These are phyloP conservation scores for Spea multiplicata DNA, from an alignment of 2,113 vertebrate species.

Conservation along the genomic window DNA sequence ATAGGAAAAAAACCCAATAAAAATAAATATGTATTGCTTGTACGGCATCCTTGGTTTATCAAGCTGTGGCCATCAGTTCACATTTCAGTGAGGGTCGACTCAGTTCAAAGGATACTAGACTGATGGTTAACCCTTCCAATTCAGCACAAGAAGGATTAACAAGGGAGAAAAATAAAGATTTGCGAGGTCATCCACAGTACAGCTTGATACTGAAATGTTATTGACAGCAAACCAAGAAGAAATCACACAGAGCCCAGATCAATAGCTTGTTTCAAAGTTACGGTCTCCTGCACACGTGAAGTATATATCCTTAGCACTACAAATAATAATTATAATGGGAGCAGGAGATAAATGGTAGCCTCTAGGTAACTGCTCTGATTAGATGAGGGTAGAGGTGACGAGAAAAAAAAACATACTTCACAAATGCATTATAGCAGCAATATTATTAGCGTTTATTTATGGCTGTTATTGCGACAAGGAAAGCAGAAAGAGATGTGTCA, in stretches of 20 bases:
- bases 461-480: conserved; percentile 24
- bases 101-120: neutral
- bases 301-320: conserved; percentile 91
- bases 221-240: conserved; percentile 92
- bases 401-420: conserved; percentile 28
- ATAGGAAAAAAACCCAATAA: too few relatives aligned
- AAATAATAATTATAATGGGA: conserved; percentile 85
- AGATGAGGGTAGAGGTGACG: conserved; percentile 92
- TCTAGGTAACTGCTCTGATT: conserved; percentile 98
- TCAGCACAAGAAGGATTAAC: neutral
- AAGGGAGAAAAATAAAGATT: conserved; percentile 54
- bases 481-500: conserved; percentile 2
- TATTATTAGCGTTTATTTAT: conserved; percentile 35
- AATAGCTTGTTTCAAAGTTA: conserved; percentile 96
- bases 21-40: too few relatives aligned
- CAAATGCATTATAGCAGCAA: conserved; percentile 23
- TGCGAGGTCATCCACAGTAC: conserved; percentile 92
- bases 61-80: neutral
- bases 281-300: conserved; percentile 88
- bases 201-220: conserved; percentile 88
- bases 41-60: too few relatives aligned
- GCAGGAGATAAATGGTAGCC: conserved; percentile 89
- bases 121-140: neutral
- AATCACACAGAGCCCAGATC: conserved; percentile 98
- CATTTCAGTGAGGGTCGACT: neutral